Base-by-base conservation (phyloP, 2,113 vertebrate species). In the Platanista minor region DNA sequence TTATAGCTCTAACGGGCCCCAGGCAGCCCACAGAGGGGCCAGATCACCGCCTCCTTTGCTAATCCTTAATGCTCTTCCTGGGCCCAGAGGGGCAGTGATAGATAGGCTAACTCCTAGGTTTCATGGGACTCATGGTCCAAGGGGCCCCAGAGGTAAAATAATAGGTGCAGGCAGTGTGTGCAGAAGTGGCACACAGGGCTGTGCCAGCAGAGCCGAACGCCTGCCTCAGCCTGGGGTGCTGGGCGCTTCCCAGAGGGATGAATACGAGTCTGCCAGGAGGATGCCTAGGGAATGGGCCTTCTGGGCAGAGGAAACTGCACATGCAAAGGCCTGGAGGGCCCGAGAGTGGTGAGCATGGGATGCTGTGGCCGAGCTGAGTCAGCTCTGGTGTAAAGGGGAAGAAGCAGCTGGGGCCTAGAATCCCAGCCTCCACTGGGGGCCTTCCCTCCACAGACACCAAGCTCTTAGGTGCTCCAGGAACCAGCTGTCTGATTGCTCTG, bases 281-380 rank as follows among this genome's bases (percentile, higher is more conserved):
- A 10, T n/a, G 20, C 25, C 1, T 25, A 41, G 77, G 59, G 77
- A 67, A 25, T 13, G 12, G 54, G 33, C 33, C 66, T 23, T 6
- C n/a, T 2, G 11, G 77, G 17, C 31, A 46, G 29, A 74, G 25
- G n/a, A 17, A 17, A 80, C 9, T 1, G 33, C 20, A 2, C 0
- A 8, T 41, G 49, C 15, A 14, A 77, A 80, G 49, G 71, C 54
- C 39, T 31, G 29, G 49, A 83, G 81, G 33, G 57, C 59, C 29
- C 15, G 0, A 2, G 69, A n/a, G 31, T 15, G 87, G 64, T 1
- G 0, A 14, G 18, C 8, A 3, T 21, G 41, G 23, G 64, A 12
- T 2, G 8, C 33, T 25, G 9, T 18, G 49, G 41, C 61, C 2
- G 0, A 52, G 52, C 52, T 18, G 15, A 0, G 41, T 4, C 14